These are phyloP conservation scores for Sylvilagus floridanus DNA, from an alignment of 2,797 vertebrate genomes.

Conservation along the genomic window DNA sequence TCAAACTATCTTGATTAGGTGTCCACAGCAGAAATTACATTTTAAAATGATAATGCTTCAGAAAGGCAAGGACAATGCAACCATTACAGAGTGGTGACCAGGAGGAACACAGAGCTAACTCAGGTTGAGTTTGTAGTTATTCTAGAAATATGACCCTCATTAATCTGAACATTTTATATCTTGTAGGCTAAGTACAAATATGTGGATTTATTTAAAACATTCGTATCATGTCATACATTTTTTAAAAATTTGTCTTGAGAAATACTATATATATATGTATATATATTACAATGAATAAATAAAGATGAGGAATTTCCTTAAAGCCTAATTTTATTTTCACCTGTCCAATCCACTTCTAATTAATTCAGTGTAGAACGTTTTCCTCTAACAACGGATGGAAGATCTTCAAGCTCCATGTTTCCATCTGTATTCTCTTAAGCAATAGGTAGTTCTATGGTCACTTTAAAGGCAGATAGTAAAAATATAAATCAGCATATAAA, in stretches of 20 bases:
- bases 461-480: neutral
- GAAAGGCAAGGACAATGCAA: neutral
- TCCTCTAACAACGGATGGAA: neutral
- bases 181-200: neutral
- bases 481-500: neutral
- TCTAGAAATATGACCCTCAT: neutral
- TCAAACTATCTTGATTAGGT: neutral
- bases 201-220: neutral
- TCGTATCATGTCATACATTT: neutral
- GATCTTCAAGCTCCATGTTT: neutral
- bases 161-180: neutral
- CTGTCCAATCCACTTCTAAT: neutral
- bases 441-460: neutral
- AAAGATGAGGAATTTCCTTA: neutral
- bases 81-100: too few relatives aligned
- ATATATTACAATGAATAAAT: neutral
- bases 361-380: neutral
- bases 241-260: neutral
- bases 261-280: neutral
- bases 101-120: too few relatives aligned
- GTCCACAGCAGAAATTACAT: neutral
- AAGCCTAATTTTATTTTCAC: neutral
- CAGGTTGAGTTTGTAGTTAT: neutral
- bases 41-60: neutral
- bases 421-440: neutral